Evolutionary conservation across 2,888 invertebrate species (phyloP), one percentile per base, ranked within the genome.

Genomic region (Eilema sororculum): DNA sequence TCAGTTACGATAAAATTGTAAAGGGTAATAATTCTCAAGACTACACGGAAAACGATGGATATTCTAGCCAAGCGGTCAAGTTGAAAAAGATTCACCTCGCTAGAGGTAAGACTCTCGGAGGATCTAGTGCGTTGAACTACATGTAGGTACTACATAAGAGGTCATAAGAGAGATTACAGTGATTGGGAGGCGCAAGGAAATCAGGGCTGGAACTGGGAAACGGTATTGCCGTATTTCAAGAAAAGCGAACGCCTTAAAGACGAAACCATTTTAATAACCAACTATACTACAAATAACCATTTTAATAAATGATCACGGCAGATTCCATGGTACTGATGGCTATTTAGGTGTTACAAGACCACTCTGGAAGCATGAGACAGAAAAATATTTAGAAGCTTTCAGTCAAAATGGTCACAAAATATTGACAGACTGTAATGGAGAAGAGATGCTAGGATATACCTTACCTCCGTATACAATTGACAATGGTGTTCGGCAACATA

Each of bases 81-180:
- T 75, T 69, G 3, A 84, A 83, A 62, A 87, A 70, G 22, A 73
- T 90, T 33, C 83, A 79, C 61, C 73, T 84, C 96, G 96, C 96
- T 0, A 95, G 97, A 62, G 96, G 96, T 0, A 97, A 97, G 84
- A 95, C 96, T 60, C 88, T 97, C 22, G 97, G 97, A 0, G 97
- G 97, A 0, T 95, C 96, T 10, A 97, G 97, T 67, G 91, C 95
- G 0, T 91, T 96, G 3, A 97, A 97, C 86, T 96, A 95, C 64
- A 97, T 97, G 97, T n/a, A n/a, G n/a, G n/a, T 84, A 96, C 10
- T 96, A 97, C 80, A 90, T 96, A 0, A 92, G 96, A 78, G 97
- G 97, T 0, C 96, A 97, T 84, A 94, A 95, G 58, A 88, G 86
- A 10, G 97, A 97, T 84, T 97, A 96, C 83, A 85, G 95, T 0